phyloP scores from a whole-genome alignment of 2,797 vertebrate species.

The Gadopsis bispinosus region DNA sequence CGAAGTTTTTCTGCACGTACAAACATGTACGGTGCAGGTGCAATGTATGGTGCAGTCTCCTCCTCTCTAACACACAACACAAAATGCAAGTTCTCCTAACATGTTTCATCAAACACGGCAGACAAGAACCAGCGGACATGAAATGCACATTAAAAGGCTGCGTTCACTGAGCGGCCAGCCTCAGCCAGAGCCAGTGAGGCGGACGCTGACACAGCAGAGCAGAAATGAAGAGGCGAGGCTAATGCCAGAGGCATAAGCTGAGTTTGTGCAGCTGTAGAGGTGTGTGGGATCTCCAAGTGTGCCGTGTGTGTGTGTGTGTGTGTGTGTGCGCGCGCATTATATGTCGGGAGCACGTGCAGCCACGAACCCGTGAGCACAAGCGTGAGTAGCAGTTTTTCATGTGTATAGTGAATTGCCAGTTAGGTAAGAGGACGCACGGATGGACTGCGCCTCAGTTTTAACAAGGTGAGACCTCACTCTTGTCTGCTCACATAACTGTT shows the following conservation, averaged over 20 bases:
- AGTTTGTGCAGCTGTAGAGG: constrained; percentile 1
- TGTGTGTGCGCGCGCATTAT: neutral
- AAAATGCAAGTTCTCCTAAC: neutral
- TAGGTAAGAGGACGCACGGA: constrained; percentile 9
- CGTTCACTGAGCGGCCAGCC: neutral
- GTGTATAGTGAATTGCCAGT: neutral
- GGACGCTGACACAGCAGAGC: constrained; percentile 38
- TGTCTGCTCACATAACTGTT: constrained; percentile 42
- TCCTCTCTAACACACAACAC: neutral
- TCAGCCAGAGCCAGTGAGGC: constrained; percentile 29
- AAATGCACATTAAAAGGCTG: constrained; percentile 66
- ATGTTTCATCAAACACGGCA: constrained; percentile 30
- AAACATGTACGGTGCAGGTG: no score
- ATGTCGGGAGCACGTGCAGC: neutral
- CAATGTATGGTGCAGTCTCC: neutral
- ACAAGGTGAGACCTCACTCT: constrained; percentile 6
- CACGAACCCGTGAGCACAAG: neutral
- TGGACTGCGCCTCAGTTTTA: constrained; percentile 6
- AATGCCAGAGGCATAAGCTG: constrained; percentile 6
- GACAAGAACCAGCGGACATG: constrained; percentile 45
- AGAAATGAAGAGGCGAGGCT: constrained; percentile 12
- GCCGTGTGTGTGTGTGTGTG: neutral
- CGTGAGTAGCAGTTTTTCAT: neutral
- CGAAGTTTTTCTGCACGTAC: no score
- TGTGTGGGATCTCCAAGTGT: neutral